phyloP scores from a whole-genome alignment of 2,888 invertebrate genomes.

The Creontiades dilutus region DNA sequence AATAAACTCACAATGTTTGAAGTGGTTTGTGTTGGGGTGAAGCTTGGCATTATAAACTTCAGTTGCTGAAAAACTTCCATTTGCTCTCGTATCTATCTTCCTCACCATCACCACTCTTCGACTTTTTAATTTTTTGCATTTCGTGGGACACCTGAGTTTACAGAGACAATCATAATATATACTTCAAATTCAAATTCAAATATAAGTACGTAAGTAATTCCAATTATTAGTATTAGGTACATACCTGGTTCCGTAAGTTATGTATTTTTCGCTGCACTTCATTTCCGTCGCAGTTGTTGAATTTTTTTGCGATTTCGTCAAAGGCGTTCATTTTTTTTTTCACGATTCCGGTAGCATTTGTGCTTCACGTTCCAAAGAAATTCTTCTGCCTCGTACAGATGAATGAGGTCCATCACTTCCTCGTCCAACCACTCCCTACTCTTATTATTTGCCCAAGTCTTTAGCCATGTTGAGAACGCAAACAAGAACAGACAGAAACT shows the following conservation, averaged over 20 bases:
- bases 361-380: too few relatives aligned
- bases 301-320: constrained; percentile 7
- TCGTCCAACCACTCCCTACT: too few relatives aligned
- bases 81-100: constrained; percentile 37
- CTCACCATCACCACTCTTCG: constrained; percentile 37
- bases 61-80: constrained; percentile 26
- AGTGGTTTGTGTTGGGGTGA: too few relatives aligned
- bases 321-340: background rate
- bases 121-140: constrained; percentile 34
- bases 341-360: too few relatives aligned
- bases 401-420: too few relatives aligned
- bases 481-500: too few relatives aligned
- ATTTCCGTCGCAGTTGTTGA: constrained; percentile 29
- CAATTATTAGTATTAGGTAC: constrained; percentile 6
- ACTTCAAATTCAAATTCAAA: background rate
- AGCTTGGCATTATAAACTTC: too few relatives aligned
- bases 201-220: background rate
- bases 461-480: too few relatives aligned
- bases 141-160: constrained; percentile 37
- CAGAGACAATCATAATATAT: background rate
- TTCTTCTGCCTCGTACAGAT: too few relatives aligned
- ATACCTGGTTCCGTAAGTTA: constrained; percentile 32
- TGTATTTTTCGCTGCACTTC: constrained; percentile 30
- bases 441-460: too few relatives aligned
- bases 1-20: too few relatives aligned